Conservation (phyloP, 2,888 invertebrate species). For the Microdon myrmicae region DNA sequence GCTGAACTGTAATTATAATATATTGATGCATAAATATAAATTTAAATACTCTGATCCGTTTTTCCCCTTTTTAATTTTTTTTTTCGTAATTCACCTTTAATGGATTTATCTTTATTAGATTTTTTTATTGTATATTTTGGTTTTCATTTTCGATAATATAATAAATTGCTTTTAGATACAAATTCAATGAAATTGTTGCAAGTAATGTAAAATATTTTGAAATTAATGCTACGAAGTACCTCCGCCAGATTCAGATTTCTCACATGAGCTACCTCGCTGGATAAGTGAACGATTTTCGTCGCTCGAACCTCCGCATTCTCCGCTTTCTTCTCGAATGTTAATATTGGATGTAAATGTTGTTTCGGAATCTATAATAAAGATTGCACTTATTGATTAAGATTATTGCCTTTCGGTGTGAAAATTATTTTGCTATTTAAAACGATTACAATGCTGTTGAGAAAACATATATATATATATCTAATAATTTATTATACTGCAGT, state of each 20-base stretch:
- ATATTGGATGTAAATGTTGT: conserved; percentile 65
- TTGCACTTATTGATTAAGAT: background rate
- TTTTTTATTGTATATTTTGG: conserved; percentile 58
- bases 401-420: no score
- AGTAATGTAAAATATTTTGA: conserved; percentile 2
- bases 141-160: conserved; percentile 36
- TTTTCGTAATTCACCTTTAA: conserved; percentile 6
- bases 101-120: conserved; percentile 36
- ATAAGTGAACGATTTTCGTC: conserved; percentile 66
- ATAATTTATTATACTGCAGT: no score
- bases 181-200: conserved; percentile 34
- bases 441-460: no score
- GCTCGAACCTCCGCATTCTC: conserved; percentile 57
- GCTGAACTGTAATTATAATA: background rate
- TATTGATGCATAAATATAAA: conserved; percentile 1
- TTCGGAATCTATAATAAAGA: conserved; percentile 62
- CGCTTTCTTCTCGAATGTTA: conserved; percentile 57
- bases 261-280: conserved; percentile 59
- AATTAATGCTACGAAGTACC: conserved; percentile 64
- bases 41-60: conserved; percentile 50
- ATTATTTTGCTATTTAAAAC: no score
- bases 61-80: conserved; percentile 51
- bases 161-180: conserved; percentile 54
- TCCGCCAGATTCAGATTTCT: conserved; percentile 55
- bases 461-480: no score